These are phyloP conservation scores for Drosophila mimica DNA, from an alignment of 2,888 invertebrate genomes.

Conservation along the genomic window DNA sequence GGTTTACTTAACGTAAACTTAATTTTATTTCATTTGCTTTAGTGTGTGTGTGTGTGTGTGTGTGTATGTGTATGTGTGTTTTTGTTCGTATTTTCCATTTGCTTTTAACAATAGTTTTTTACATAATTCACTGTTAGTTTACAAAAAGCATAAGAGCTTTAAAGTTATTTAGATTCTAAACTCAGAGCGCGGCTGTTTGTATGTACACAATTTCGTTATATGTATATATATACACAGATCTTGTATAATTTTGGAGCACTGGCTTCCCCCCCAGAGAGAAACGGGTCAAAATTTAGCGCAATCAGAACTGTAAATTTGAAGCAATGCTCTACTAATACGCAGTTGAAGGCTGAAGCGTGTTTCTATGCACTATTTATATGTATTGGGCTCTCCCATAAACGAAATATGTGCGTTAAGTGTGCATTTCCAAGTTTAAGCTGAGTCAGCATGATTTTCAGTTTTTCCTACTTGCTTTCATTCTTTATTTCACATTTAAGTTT, in stretches of 20 bases:
- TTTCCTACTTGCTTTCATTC: neutral
- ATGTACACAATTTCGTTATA: constrained; percentile 18
- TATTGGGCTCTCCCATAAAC: constrained; percentile 3
- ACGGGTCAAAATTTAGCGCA: constrained; percentile 3
- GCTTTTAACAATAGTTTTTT: constrained; percentile 6
- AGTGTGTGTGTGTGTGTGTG: constrained; percentile 5
- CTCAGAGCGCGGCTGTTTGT: constrained; percentile 29
- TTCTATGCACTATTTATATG: constrained; percentile 8
- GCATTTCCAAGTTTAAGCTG: neutral
- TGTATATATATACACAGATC: constrained; percentile 17
- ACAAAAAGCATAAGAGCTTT: constrained; percentile 37
- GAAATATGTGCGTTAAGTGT: constrained; percentile 19
- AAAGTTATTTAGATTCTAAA: constrained; percentile 21
- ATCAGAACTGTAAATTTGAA: constrained; percentile 46
- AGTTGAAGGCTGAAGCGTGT: constrained; percentile 50
- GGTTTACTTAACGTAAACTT: constrained; percentile 41
- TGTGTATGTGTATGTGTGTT: neutral
- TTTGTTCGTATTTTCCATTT: neutral
- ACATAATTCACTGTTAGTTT: constrained; percentile 24
- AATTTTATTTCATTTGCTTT: constrained; percentile 40
- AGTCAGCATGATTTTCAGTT: neutral
- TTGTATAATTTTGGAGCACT: constrained; percentile 5
- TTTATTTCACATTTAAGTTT: neutral
- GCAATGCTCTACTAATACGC: constrained; percentile 45
- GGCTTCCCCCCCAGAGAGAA: constrained; percentile 5